Evolutionary conservation across 2,113 vertebrate species (phyloP), one percentile per base, ranked within the genome.

Genomic region (Thunnus thynnus): DNA sequence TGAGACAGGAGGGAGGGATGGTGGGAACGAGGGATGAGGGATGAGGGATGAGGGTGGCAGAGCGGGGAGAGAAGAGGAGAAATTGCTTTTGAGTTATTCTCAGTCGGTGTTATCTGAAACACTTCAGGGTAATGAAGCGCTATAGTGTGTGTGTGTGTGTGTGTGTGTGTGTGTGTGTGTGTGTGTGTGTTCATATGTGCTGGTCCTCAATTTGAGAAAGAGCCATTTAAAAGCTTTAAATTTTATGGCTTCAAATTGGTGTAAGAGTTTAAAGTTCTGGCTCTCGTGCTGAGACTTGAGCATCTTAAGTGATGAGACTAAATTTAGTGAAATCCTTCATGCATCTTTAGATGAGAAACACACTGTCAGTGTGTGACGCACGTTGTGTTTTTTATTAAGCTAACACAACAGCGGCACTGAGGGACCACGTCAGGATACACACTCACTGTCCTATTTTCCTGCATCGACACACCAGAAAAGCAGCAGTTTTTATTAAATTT

Each of bases 71-170:
- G 36, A 7, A 51, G 71, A 44, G 72, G 67, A 61, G 75, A 57
- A 77, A 70, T 85, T 36, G 57, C 84, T 81, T 82, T 68, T 70
- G 73, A 84, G 61, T 84, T 83, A 76, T 81, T 86, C 80, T 82
- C 77, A 72, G 76, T 56, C 65, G 76, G 70, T 74, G 76, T 78
- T 87, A 88, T 90, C 80, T 63, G 81, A 81, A 80, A 80, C 76
- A 69, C 85, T 80, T 82, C 41, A 79, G 67, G 78, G 73, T 80
- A 80, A 87, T 68, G 70, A 83, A 63, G 64, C 62, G 0, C 20
- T 76, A 1, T 50, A 16, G 20, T 41, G 46, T 46, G 52, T 41
- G 41, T 5, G 41, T 67, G 62, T 68, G 56, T 81, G 61, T n/a
- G 36, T 48, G 57, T 60, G 13, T 30, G 20, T 30, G 9, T 18